Conservation (phyloP, 2,113 vertebrate species). For the Tympanuchus pallidicinctus region DNA sequence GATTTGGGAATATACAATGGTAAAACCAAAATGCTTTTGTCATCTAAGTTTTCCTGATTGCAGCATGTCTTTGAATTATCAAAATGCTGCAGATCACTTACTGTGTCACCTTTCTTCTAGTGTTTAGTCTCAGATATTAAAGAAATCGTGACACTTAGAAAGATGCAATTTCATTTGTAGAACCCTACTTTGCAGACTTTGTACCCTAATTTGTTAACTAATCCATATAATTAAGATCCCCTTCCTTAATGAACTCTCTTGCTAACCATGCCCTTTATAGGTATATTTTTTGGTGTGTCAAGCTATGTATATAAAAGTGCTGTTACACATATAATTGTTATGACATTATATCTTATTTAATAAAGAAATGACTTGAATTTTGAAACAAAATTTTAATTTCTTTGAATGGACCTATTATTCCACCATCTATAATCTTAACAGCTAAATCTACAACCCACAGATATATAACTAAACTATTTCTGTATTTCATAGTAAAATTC, state of each 20-base stretch:
- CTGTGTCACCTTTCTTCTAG: neutral
- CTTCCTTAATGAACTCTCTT: neutral
- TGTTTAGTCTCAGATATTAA: neutral
- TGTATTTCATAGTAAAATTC: neutral
- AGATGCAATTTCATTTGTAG: neutral
- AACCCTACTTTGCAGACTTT: neutral
- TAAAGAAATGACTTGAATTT: neutral
- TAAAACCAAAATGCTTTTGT: neutral
- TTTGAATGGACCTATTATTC: neutral
- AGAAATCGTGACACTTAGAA: neutral
- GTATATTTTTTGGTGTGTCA: neutral
- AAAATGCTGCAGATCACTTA: neutral
- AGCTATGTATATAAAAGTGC: neutral
- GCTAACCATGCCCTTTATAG: neutral
- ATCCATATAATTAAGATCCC: neutral
- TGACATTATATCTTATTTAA: neutral
- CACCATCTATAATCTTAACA: neutral
- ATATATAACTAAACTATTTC: neutral
- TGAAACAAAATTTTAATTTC: neutral
- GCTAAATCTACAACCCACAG: neutral
- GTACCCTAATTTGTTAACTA: neutral
- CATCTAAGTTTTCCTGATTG: neutral
- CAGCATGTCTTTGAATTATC: neutral
- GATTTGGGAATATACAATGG: neutral
- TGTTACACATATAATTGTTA: neutral